Evolutionary conservation across 2,797 vertebrate genomes (phyloP), one percentile per base, ranked within the genome.

Genomic region (Falco peregrinus): DNA sequence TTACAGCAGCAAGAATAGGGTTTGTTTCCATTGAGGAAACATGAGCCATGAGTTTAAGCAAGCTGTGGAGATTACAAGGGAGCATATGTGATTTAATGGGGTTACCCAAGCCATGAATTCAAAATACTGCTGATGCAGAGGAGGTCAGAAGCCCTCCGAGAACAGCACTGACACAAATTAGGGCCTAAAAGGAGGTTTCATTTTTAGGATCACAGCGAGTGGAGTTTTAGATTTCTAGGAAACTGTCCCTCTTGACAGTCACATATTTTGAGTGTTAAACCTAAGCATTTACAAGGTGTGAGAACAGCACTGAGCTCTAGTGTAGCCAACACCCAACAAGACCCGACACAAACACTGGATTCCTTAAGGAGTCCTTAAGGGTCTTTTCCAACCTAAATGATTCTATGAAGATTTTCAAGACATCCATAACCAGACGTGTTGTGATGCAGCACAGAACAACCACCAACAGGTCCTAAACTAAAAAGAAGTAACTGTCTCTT

Each of bases 21-120:
- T 14, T 87, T 48, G 51, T 50, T 35, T 84, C 48, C 81, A 47
- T 2, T 6, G 7, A 18, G 54, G 89, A 68, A 88, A 71, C 6
- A 6, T 0, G 1, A 93, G 41, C 28, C 1, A 0, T 0, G 33
- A n/a, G 26, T 14, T 59, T 11, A 61, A 60, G 29, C 3, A 3
- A 33, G 43, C 57, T 6, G 25, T 0, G 19, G 81, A 68, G 53
- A 4, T 11, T 76, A 4, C 0, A 1, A 83, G 57, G 24, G 70
- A 61, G 10, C 0, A 1, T 2, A 5, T 0, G 16, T 29, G 75
- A 93, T 84, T 54, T 13, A 31, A 41, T 0, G 35, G 59, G 81
- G 43, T 53, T 54, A 48, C 24, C 28, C 8, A 10, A 51, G 25
- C 10, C 70, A 8, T 18, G 54, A 93, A 88, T 60, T n/a, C 83